Base-by-base conservation (phyloP, 2,888 invertebrate genomes). In the Lasioglossum morio region DNA sequence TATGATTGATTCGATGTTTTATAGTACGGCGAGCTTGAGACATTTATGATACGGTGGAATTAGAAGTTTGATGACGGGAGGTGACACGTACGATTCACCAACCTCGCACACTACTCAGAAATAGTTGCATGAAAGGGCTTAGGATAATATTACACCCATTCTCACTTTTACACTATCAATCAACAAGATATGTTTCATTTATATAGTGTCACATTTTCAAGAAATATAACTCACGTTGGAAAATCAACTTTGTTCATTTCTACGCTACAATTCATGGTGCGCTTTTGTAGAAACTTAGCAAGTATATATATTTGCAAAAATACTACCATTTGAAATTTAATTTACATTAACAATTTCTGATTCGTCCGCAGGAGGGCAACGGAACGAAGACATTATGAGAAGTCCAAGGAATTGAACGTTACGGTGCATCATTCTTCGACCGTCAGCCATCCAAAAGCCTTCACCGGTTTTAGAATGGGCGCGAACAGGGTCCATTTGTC, bases 1-100 rank as follows among this genome's bases (percentile, higher is more conserved):
- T 53, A 53, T 77, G 70, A 70, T 53, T 69, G 70, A 77, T 70
- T 66, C 34, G 48, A 70, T 48, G 53, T 70, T 53, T 70, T 48
- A 46, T 66, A n/a, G 46, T 4, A 37, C 14, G n/a, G 16, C 37
- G 40, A 43, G 23, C 43, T 43, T 12, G 16, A 19, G 27, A 27
- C 60, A 40, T 60, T n/a, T 60, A 40, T 19, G 43, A 37, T 37
- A 30, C 14, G 43, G 43, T 23, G 43, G 43, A 63, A 76, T 63
- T 63, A 43, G 16, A 63, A 76, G 63, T 40, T 63, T 30, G 14
- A 63, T 46, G 37, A n/a, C 37, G 19, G 10, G 10, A 12, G 70
- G 23, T 37, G n/a, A 37, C 66, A 34, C 34, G 14, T 30, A 63
- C 34, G 34, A 30, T 19, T 34, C 8, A 66, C 30, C 34, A 7